Evolutionary conservation across 2,113 vertebrate genomes (phyloP), one percentile per base, ranked within the genome.

Genomic region (Peromyscus californicus): DNA sequence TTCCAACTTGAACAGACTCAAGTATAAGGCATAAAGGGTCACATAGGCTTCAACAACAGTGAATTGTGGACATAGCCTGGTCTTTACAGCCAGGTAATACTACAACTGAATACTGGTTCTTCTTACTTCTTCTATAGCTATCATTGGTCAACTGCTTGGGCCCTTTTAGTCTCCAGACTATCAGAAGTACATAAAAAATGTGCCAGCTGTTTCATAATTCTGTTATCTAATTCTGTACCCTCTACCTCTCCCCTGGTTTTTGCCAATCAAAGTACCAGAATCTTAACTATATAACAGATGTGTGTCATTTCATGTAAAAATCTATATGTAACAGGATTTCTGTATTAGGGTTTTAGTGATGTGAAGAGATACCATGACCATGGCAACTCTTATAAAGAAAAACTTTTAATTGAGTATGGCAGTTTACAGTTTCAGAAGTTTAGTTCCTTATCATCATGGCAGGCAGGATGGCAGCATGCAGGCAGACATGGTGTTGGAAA

Each of bases 401-500:
- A n/a, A 15, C 2, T 26, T 83, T n/a, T 59, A 7, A 15, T 15
- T 83, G 36, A 36, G 21, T 19, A 19, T 82, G 54, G 9, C 19
- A n/a, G n/a, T n/a, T 83, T 83, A 24, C 51, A 26, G 36, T 83
- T n/a, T 61, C 80, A 83, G 36, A 82, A 19, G 19, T 82, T 42
- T 42, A 2, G 3, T 42, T 11, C 13, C 16, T 61, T 61, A 42
- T 24, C 0, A 3, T n/a, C n/a, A 42, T 9, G 22, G 31, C 2
- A 3, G 16, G 48, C 36, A 21, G 78, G 31, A 54, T 36, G 31
- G 36, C 54, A 39, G 54, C 36, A 6, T 26, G 54, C 0, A 83
- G 36, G 36, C 22, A 39, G 22, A 9, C 36, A 61, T 39, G 36
- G 54, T 39, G 1, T 6, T 26, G 22, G 80, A 83, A 12, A 26